Percentiles rank a stretch among this genome's conserved stretches.
These are phyloP conservation scores for Chelonoidis abingdonii DNA, from an alignment of 2,113 vertebrate species.

Conservation along the genomic window DNA sequence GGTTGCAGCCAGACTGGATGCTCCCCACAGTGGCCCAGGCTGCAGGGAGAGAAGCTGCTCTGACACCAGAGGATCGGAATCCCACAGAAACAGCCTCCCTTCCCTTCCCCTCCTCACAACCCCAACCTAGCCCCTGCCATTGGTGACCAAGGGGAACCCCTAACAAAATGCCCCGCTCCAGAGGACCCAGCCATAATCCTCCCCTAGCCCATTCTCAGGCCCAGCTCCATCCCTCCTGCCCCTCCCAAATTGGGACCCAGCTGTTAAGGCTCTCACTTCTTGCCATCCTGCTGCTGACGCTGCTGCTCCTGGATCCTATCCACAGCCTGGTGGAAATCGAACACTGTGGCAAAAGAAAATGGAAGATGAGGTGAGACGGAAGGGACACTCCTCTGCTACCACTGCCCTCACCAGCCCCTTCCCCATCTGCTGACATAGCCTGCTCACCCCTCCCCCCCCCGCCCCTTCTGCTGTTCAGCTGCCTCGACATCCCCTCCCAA, in stretches of 20 bases:
- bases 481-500: not conserved
- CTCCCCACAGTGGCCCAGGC: too few species aligned
- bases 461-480: not conserved
- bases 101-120: not conserved
- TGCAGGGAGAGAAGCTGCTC: not conserved
- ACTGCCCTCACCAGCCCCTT: not conserved
- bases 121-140: not conserved
- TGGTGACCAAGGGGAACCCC: not conserved
- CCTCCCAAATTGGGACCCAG: not conserved
- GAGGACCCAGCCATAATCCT: not conserved
- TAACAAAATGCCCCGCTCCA: too few species aligned
- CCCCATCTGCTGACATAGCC: not conserved
- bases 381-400: not conserved
- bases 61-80: not conserved
- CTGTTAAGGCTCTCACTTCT: constrained; percentile 73
- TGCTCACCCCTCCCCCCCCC: too few species aligned
- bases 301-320: constrained; percentile 86
- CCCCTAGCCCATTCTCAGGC: too few species aligned
- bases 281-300: constrained; percentile 83
- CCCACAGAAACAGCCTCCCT: not conserved
- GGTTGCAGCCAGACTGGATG: not conserved
- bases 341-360: constrained; percentile 70
- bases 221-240: too few species aligned
- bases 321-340: constrained; percentile 86
- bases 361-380: too few species aligned